phyloP scores from a whole-genome alignment of 2,113 vertebrate genomes.

The Aspiorhynchus laticeps region DNA sequence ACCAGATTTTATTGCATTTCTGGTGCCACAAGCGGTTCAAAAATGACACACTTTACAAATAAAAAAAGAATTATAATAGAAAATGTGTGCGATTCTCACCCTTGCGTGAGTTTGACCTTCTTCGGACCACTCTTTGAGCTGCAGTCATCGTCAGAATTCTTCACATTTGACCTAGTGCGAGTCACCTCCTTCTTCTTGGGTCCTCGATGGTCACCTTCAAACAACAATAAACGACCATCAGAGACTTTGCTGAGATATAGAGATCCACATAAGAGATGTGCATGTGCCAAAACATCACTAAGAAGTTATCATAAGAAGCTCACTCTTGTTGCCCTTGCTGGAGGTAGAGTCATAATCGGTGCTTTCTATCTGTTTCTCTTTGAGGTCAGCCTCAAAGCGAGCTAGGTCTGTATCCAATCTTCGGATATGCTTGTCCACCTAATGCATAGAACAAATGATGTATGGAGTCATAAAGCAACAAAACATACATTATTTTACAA shows the following conservation, averaged over 20 bases:
- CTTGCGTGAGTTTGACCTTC: constrained; percentile 86
- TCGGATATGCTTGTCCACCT: constrained; percentile 91
- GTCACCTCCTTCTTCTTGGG: constrained; percentile 89
- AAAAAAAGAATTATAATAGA: background rate
- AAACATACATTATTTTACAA: background rate
- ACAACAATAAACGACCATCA: background rate
- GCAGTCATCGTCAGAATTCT: constrained; percentile 86
- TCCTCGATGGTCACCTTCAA: constrained; percentile 77
- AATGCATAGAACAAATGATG: constrained; percentile 11
- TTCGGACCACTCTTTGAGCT: constrained; percentile 85
- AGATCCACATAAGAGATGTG: background rate
- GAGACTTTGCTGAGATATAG: background rate
- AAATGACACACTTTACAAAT: background rate
- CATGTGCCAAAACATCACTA: background rate
- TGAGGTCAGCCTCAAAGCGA: constrained; percentile 90
- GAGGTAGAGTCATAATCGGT: constrained; percentile 90
- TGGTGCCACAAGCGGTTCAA: background rate
- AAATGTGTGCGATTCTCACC: constrained; percentile 64
- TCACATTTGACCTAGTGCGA: constrained; percentile 86
- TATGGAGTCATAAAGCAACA: background rate
- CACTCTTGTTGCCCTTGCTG: constrained; percentile 92
- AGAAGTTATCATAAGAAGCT: constrained; percentile 59
- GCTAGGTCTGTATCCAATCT: constrained; percentile 88
- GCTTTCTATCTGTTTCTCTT: constrained; percentile 90
- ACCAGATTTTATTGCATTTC: background rate